Evolutionary conservation across 2,888 invertebrate genomes (phyloP).

Genomic region (Tachystola acroxantha): DNA sequence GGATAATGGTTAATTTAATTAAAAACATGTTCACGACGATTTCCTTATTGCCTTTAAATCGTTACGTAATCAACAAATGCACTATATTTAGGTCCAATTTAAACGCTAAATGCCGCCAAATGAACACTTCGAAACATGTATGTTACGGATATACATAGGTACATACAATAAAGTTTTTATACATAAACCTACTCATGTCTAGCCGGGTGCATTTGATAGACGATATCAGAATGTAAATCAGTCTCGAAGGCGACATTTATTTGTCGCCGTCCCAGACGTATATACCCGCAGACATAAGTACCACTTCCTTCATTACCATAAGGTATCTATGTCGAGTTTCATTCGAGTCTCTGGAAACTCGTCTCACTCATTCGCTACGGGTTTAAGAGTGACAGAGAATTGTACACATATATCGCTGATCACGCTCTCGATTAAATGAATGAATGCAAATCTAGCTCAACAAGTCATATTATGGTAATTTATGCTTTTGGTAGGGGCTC

Average conservation of each 20-base stretch:
- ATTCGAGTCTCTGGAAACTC: conserved; percentile 1
- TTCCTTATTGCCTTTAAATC: too few relatives aligned
- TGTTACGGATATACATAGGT: too few relatives aligned
- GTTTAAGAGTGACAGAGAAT: conserved; percentile 4
- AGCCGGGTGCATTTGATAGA: conserved; percentile 9
- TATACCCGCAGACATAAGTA: conserved; percentile 21
- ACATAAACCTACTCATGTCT: too few relatives aligned
- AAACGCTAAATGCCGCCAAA: too few relatives aligned
- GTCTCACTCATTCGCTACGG: conserved; percentile 2
- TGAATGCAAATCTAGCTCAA: conserved; percentile 12
- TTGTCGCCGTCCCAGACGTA: conserved; percentile 26
- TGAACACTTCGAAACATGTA: too few relatives aligned
- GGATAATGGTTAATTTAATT: too few relatives aligned
- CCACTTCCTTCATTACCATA: conserved; percentile 37
- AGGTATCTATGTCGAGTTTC: conserved; percentile 5
- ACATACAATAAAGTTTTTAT: too few relatives aligned
- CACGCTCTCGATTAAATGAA: conserved; percentile 11
- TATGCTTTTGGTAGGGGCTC: neutral
- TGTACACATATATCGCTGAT: conserved; percentile 1
- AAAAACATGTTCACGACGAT: too few relatives aligned
- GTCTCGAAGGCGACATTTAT: conserved; percentile 26
- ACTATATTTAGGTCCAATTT: too few relatives aligned
- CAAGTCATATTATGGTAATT: conserved; percentile 10
- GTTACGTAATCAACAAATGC: too few relatives aligned
- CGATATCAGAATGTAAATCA: conserved; percentile 20